These are phyloP conservation scores for Thamnaconus septentrionalis DNA, from an alignment of 2,113 vertebrate species.

Conservation along the genomic window DNA sequence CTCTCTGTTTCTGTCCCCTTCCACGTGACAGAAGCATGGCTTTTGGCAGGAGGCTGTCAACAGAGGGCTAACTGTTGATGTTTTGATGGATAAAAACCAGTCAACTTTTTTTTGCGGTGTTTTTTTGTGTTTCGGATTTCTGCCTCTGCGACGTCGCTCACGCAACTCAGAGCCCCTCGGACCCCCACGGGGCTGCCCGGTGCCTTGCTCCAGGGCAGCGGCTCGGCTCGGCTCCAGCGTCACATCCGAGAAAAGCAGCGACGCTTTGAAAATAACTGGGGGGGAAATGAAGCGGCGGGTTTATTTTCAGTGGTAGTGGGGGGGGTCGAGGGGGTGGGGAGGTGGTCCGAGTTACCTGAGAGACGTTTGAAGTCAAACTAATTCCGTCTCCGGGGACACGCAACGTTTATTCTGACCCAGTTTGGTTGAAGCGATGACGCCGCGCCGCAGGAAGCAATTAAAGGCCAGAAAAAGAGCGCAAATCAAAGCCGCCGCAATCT, in stretches of 20 bases:
- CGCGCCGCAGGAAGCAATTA: conserved; percentile 21
- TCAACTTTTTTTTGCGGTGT: conserved; percentile 16
- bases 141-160: too few relatives aligned
- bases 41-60: too few relatives aligned
- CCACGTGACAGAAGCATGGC: not conserved
- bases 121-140: too few relatives aligned
- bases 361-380: conserved; percentile 42
- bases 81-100: conserved; percentile 7
- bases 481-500: too few relatives aligned
- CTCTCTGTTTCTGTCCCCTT: too few relatives aligned
- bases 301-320: conserved; percentile 3
- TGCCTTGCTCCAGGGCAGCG: conserved; percentile 58
- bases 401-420: conserved; percentile 23
- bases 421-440: conserved; percentile 29
- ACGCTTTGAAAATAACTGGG: conserved; percentile 11
- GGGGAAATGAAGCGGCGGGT: not conserved
- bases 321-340: not conserved
- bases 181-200: too few relatives aligned
- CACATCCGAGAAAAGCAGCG: too few relatives aligned
- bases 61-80: too few relatives aligned
- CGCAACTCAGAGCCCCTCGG: too few relatives aligned
- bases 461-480: conserved; percentile 4
- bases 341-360: conserved; percentile 22
- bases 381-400: conserved; percentile 22
- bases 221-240: too few relatives aligned